Evolutionary conservation across 2,888 invertebrate species (phyloP), one percentile per base, ranked within the genome.

Genomic region (Cistogaster globosa): DNA sequence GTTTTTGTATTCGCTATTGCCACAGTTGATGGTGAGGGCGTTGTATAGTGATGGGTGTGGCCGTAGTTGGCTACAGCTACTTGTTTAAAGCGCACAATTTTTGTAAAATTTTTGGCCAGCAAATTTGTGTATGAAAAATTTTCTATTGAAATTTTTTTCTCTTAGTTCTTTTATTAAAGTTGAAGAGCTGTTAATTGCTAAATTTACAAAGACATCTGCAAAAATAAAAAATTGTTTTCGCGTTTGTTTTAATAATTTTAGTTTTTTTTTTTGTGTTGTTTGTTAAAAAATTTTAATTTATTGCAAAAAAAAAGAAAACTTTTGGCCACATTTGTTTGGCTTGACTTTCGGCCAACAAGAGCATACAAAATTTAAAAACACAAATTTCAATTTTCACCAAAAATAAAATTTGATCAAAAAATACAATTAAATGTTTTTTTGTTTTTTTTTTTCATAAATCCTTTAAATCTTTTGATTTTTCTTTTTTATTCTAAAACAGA

Each of bases 281-380:
- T 18, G 22, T 55, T 42, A 1, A 20, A 45, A 26, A 42, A 11
- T 36, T 42, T 57, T 55, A 57, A 26, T 55, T 58, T 20, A 55
- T 78, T 67, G 20, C n/a, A 62, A 71, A 78, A 68, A 71, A 74
- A 68, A n/a, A n/a, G n/a, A 80, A 75, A 58, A 42, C 14, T 69
- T 26, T 71, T 81, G 75, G 91, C 91, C 91, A 87, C 91, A 91
- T 89, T 91, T 90, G 90, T 89, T n/a, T 91, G 91, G 91, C 90
- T 82, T 91, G 91, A 91, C 89, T 91, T 91, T 89, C 91, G 90
- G 90, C 91, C 91, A 91, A 89, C 87, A 88, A 87, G 79, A 26
- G 11, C 1, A 60, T 11, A 60, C 68, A 58, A 63, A 68, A 48
- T 32, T 8, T 36, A 7, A 26, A 42, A 2, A 86, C 62, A 45